A percentile compares a stretch with the other conserved stretches of the same genome.
Evolutionary conservation across 2,113 vertebrate genomes (phyloP).

Genomic region (Poecile atricapillus): DNA sequence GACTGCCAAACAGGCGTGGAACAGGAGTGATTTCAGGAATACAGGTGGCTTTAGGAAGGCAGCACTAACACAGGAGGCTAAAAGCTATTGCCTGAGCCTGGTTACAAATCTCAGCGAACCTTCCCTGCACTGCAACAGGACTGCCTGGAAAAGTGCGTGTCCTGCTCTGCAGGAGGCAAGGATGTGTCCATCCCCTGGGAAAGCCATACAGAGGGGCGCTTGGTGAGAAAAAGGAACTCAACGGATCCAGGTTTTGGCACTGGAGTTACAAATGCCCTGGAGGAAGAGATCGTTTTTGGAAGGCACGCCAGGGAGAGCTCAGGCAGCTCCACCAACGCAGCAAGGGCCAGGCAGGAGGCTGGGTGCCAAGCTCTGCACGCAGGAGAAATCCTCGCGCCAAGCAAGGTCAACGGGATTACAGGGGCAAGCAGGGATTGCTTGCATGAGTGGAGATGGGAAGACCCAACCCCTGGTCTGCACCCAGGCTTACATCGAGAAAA

Average conservation of each 20-base stretch:
- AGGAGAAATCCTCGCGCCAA: not conserved
- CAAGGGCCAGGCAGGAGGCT: not conserved
- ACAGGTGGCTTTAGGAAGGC: not conserved
- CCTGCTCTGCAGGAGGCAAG: not conserved
- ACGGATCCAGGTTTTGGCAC: accelerated
- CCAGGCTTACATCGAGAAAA: accelerated
- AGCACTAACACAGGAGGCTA: not conserved
- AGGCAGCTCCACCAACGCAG: not conserved
- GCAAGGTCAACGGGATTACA: not conserved
- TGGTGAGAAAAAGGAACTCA: not conserved
- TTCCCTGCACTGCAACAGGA: not conserved
- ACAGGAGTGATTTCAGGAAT: not conserved
- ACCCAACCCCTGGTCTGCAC: not conserved
- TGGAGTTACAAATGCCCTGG: accelerated
- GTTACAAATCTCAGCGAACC: not conserved
- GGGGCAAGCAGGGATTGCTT: not conserved
- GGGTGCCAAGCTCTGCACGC: not conserved
- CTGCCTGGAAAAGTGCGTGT: accelerated
- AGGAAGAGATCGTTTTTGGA: not conserved
- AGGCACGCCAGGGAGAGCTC: not conserved
- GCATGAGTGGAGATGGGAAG: not conserved
- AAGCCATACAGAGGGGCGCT: accelerated
- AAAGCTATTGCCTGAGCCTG: not conserved
- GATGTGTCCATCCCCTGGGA: accelerated
- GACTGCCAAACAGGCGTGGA: accelerated